These are phyloP conservation scores for Montipora cactus DNA, from an alignment of 64 coral and sea anemone species.

Conservation along the genomic window DNA sequence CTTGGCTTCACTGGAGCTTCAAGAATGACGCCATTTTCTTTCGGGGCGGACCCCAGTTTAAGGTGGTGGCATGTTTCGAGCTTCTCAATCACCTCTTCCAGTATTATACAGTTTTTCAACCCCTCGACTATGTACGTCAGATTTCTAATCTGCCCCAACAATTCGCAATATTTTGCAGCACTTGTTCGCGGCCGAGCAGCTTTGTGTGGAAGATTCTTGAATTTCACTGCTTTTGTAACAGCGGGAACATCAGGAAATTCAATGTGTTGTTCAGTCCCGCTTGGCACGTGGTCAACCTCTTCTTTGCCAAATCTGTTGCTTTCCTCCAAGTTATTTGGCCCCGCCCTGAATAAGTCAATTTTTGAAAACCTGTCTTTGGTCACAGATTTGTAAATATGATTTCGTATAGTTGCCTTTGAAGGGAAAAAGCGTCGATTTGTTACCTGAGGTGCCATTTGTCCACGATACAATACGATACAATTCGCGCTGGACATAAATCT, in stretches of 20 bases:
- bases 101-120: not conserved
- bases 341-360: not conserved
- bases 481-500: constrained; percentile 29
- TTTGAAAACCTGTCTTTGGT: constrained; percentile 27
- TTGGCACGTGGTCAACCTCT: too few relatives aligned
- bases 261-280: too few relatives aligned
- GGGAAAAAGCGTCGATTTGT: constrained; percentile 48
- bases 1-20: not conserved
- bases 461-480: not conserved
- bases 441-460: not conserved
- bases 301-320: too few relatives aligned
- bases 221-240: too few relatives aligned
- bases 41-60: not conserved
- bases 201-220: too few relatives aligned
- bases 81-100: not conserved
- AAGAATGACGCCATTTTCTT: constrained; percentile 15
- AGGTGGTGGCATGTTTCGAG: constrained; percentile 5
- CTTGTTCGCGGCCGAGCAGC: too few relatives aligned
- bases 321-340: too few relatives aligned
- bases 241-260: too few relatives aligned
- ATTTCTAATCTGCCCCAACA: too few relatives aligned
- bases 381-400: constrained; percentile 53
- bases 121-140: not conserved
- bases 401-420: constrained; percentile 17
- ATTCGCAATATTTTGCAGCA: too few relatives aligned